Percentiles rank a stretch among this genome's conserved stretches.
These are phyloP conservation scores for Climacteris rufus DNA, from an alignment of 2,113 vertebrate species.

Conservation along the genomic window DNA sequence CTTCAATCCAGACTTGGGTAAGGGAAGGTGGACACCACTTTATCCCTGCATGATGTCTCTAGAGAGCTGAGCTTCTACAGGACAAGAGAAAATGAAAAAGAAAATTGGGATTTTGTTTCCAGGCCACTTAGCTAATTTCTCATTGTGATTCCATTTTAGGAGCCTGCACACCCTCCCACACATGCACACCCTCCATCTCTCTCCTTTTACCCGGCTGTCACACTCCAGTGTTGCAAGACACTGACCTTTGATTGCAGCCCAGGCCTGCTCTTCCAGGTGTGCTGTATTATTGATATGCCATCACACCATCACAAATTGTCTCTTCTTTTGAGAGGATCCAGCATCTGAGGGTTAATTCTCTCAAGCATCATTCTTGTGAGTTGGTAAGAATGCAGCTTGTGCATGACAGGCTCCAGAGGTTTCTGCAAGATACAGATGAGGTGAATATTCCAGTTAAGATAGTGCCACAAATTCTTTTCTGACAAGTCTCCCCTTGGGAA, in stretches of 20 bases:
- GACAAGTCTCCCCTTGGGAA: background rate
- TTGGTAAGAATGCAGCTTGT: background rate
- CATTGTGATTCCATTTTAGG: background rate
- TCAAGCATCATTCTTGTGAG: background rate
- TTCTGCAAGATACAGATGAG: background rate
- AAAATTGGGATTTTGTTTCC: background rate
- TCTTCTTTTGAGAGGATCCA: background rate
- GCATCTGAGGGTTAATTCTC: background rate
- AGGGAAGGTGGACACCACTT: background rate
- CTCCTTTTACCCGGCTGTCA: background rate
- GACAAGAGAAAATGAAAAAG: background rate
- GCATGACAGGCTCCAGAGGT: background rate
- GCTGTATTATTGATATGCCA: background rate
- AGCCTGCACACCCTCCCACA: background rate
- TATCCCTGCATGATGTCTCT: background rate
- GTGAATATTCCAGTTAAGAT: background rate
- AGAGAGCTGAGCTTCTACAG: background rate
- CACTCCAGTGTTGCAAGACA: background rate
- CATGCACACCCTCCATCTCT: background rate
- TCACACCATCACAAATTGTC: background rate
- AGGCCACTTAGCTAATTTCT: background rate
- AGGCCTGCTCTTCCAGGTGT: background rate
- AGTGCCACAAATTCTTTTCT: background rate
- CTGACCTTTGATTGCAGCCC: background rate
- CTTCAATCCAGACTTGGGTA: background rate